Percentiles rank a stretch among this genome's conserved stretches.
These are phyloP conservation scores for Galemys pyrenaicus DNA, from an alignment of 2,113 vertebrate species.

Conservation along the genomic window DNA sequence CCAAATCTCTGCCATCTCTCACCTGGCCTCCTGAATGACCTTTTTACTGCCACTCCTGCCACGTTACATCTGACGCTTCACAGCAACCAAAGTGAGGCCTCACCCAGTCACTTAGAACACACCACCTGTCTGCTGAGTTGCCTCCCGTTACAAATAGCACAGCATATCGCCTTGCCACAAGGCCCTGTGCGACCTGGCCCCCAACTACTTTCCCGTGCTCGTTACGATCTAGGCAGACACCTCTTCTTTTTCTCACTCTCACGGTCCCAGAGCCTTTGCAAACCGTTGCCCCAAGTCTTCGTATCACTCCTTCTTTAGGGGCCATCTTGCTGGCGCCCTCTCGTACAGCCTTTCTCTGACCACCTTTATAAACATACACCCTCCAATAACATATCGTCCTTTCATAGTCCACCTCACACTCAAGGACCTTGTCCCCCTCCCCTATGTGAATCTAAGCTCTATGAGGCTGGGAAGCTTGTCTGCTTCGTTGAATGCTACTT, in stretches of 20 bases:
- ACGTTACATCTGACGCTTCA: neutral
- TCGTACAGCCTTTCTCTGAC: neutral
- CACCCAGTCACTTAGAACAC: neutral
- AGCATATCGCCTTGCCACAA: neutral
- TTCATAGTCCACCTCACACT: neutral
- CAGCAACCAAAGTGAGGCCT: neutral
- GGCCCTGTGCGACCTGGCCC: neutral
- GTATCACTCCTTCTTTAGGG: neutral
- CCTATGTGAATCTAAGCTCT: neutral
- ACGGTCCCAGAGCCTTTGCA: neutral
- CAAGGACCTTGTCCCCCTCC: neutral
- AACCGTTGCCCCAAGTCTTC: neutral
- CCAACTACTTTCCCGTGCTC: neutral
- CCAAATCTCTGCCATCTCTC: neutral
- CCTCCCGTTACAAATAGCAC: neutral
- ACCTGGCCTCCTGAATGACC: neutral
- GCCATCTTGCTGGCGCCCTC: neutral
- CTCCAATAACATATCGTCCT: conserved; percentile 5
- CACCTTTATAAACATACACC: neutral
- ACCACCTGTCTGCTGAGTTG: neutral
- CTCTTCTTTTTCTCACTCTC: neutral
- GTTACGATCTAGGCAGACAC: neutral
- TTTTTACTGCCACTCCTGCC: neutral
- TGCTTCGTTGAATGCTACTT: neutral
- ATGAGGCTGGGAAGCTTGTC: neutral